These are phyloP conservation scores for Palloptera scutellata DNA, from an alignment of 2,888 invertebrate genomes.

Conservation along the genomic window DNA sequence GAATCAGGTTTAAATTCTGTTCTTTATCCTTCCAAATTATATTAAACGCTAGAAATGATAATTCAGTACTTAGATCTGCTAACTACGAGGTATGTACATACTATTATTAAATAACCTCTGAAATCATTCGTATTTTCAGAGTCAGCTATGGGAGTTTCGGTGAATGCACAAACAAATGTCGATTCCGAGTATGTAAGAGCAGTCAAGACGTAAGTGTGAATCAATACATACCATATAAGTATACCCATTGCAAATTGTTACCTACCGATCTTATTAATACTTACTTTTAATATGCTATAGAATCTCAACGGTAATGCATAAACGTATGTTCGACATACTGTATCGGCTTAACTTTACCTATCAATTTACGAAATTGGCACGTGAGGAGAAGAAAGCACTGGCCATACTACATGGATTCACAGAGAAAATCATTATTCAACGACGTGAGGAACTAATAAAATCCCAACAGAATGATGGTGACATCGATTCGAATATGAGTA, in stretches of 20 bases:
- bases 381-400: conserved; percentile 66
- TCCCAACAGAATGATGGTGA: conserved; percentile 29
- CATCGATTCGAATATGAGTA: not conserved
- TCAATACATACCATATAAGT: not conserved
- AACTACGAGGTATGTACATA: too few relatives aligned
- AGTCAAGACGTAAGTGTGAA: conserved; percentile 71
- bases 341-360: conserved; percentile 59
- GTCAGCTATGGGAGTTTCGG: conserved; percentile 83
- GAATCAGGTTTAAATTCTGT: too few relatives aligned
- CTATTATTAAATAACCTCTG: not conserved
- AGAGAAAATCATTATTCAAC: conserved; percentile 67
- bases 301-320: conserved; percentile 60
- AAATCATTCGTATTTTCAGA: conserved; percentile 67
- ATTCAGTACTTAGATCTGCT: too few relatives aligned
- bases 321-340: conserved; percentile 61
- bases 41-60: too few relatives aligned
- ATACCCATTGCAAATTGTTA: not conserved
- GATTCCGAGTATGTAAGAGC: conserved; percentile 78
- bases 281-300: conserved; percentile 39
- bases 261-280: not conserved
- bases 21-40: too few relatives aligned
- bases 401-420: conserved; percentile 67
- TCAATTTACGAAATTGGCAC: conserved; percentile 69
- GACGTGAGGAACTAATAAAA: conserved; percentile 59
- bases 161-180: conserved; percentile 75